Conservation (phyloP, 2,888 invertebrate genomes). For the Eristalis intricaria region DNA sequence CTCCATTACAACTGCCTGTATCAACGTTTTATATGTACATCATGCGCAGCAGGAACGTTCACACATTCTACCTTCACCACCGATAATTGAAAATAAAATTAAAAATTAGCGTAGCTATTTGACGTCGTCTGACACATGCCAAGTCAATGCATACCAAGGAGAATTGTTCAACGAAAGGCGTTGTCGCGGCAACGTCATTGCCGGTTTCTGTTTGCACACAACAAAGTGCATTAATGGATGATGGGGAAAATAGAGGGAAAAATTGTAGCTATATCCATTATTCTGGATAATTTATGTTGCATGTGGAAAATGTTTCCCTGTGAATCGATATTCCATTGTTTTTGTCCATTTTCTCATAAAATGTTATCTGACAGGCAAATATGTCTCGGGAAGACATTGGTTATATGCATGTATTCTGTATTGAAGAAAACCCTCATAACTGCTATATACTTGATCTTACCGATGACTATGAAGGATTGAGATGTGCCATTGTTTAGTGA, state of each 20-base stretch:
- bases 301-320: constrained; percentile 30
- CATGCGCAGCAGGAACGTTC: constrained; percentile 9
- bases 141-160: constrained; percentile 25
- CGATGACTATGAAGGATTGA: too few relatives aligned
- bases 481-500: not conserved
- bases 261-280: constrained; percentile 11
- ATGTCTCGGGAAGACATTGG: not conserved
- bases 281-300: constrained; percentile 9
- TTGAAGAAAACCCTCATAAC: not conserved
- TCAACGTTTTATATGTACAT: constrained; percentile 36
- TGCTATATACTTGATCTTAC: not conserved
- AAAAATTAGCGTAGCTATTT: constrained; percentile 37
- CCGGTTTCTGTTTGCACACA: constrained; percentile 31
- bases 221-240: constrained; percentile 33
- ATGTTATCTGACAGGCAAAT: constrained; percentile 22
- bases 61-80: not conserved
- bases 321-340: constrained; percentile 66
- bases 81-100: constrained; percentile 45
- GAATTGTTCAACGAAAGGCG: constrained; percentile 52
- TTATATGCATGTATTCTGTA: not conserved
- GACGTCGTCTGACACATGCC: not conserved
- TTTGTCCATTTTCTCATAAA: constrained; percentile 51
- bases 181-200: constrained; percentile 28
- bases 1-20: constrained; percentile 15
- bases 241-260: not conserved